A percentile compares a stretch with the other conserved stretches of the same genome.
phyloP scores from a whole-genome alignment of 2,888 invertebrate genomes.

The Polymixis lichenea region DNA sequence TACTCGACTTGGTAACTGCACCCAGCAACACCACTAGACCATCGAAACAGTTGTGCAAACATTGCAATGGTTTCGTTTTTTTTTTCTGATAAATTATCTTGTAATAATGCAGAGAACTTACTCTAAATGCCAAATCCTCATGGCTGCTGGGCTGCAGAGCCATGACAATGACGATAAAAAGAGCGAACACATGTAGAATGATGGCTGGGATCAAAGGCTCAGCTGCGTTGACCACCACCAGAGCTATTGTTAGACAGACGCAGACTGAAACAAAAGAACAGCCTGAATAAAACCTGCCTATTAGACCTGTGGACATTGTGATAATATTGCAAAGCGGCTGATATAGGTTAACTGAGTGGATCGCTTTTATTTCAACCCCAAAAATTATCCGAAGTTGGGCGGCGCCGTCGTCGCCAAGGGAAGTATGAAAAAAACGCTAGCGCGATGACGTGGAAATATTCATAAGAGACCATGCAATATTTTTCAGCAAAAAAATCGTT shows the following conservation, averaged over 20 bases:
- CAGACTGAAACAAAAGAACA: slow-evolving; percentile 74
- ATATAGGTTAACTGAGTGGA: background rate
- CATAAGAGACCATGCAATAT: too few relatives aligned
- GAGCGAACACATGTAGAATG: slow-evolving; percentile 72
- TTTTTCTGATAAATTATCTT: too few relatives aligned
- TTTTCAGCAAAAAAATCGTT: too few relatives aligned
- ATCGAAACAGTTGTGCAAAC: background rate
- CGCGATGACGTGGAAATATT: background rate
- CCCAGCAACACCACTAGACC: background rate
- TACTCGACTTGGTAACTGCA: too few relatives aligned
- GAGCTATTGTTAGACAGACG: slow-evolving; percentile 72
- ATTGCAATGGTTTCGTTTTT: too few relatives aligned
- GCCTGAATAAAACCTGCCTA: background rate
- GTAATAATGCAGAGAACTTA: slow-evolving; percentile 45
- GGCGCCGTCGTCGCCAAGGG: too few relatives aligned
- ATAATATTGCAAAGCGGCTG: background rate
- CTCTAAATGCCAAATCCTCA: slow-evolving; percentile 79
- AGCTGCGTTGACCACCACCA: slow-evolving; percentile 69
- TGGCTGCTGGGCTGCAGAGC: slow-evolving; percentile 79
- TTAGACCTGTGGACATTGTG: background rate
- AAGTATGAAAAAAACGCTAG: background rate
- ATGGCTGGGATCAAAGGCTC: slow-evolving; percentile 70
- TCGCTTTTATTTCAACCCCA: background rate
- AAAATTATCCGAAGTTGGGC: background rate
- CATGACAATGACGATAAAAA: slow-evolving; percentile 77